A percentile compares a stretch with the other conserved stretches of the same genome.
Conservation (phyloP, 2,113 vertebrate genomes). For the Cricetomys ansorgei region DNA sequence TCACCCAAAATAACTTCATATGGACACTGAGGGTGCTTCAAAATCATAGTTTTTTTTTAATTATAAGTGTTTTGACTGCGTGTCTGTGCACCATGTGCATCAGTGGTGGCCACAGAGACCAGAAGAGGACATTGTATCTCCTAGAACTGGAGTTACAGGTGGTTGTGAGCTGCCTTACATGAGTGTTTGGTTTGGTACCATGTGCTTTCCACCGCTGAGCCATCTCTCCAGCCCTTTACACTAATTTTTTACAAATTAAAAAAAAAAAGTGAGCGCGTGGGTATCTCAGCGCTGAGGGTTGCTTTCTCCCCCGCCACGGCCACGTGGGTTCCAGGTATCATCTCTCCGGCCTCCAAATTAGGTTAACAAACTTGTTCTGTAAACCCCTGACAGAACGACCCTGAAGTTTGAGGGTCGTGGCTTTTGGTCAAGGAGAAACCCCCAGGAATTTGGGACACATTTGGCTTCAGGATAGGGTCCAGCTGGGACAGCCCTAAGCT, state of each 20-base stretch:
- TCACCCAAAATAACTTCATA: not conserved
- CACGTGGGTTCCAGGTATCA: not conserved
- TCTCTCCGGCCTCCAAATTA: not conserved
- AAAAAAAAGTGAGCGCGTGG: too few relatives aligned
- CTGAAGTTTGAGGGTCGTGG: rapidly evolving
- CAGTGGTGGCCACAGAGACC: not conserved
- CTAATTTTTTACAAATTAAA: too few relatives aligned
- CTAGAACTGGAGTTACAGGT: not conserved
- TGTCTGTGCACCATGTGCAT: not conserved
- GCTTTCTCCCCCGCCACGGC: not conserved
- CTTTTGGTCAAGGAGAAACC: not conserved
- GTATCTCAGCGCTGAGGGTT: too few relatives aligned
- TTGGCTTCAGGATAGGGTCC: not conserved
- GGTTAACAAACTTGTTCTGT: not conserved
- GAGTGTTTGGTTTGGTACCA: not conserved
- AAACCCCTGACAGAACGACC: too few relatives aligned
- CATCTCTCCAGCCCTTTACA: not conserved
- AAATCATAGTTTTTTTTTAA: not conserved
- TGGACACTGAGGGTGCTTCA: not conserved
- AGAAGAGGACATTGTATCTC: not conserved
- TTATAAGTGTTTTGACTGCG: not conserved
- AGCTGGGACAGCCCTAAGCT: not conserved
- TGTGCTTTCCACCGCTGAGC: not conserved
- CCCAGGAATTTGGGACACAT: not conserved
- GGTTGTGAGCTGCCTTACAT: not conserved